phyloP scores from a whole-genome alignment of 2,888 invertebrate species.

The Orchesella flavescens region DNA sequence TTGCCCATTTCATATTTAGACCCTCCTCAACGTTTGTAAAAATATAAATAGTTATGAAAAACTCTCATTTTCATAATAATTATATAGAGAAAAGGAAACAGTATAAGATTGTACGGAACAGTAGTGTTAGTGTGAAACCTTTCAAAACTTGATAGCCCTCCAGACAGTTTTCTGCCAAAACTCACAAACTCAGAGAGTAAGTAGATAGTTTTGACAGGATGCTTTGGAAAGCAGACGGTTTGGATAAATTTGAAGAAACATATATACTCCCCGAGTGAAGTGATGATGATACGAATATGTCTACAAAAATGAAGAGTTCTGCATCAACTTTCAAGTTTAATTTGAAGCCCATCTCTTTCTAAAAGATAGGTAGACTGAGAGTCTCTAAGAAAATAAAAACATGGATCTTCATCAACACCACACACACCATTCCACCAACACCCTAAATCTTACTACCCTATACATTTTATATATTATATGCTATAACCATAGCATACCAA shows the following conservation, averaged over 20 bases:
- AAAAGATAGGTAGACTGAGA: neutral
- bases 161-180: constrained; percentile 10
- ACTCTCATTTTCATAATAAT: constrained; percentile 2
- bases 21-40: neutral
- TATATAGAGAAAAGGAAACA: neutral
- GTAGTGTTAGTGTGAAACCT: neutral
- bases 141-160: constrained; percentile 6
- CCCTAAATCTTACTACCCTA: too few relatives aligned
- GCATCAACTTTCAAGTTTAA: too few relatives aligned
- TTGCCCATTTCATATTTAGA: neutral
- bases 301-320: too few relatives aligned
- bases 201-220: constrained; percentile 11
- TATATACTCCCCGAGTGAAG: too few relatives aligned
- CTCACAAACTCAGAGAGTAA: neutral
- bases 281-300: too few relatives aligned
- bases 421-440: too few relatives aligned
- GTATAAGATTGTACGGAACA: neutral
- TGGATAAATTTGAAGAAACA: neutral
- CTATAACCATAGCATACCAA: too few relatives aligned
- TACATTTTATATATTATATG: too few relatives aligned
- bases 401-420: too few relatives aligned
- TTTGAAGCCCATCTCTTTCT: too few relatives aligned
- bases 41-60: neutral
- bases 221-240: constrained; percentile 4
- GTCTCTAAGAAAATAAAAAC: neutral